Conservation (phyloP, 2,888 invertebrate species). For the Microchrysa polita region DNA sequence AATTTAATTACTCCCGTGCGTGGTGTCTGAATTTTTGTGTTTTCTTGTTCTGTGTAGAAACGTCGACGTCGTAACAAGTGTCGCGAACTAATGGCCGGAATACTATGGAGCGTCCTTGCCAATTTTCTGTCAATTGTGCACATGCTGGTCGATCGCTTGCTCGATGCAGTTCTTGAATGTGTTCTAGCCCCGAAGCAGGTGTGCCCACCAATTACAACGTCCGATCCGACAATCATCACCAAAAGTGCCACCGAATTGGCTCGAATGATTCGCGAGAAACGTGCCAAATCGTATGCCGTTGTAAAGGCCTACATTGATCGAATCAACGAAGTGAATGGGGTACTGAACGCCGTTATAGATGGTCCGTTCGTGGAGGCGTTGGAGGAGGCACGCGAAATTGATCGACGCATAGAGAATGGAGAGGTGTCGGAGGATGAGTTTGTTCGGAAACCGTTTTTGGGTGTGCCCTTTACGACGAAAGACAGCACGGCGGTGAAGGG, state of each 20-base stretch:
- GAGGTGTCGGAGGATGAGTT: constrained; percentile 71
- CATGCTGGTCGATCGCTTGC: constrained; percentile 55
- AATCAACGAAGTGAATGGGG: constrained; percentile 75
- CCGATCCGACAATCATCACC: constrained; percentile 60
- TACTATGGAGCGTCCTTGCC: constrained; percentile 32
- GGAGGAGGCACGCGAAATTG: constrained; percentile 78
- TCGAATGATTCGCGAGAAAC: constrained; percentile 71
- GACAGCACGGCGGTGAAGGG: constrained; percentile 85
- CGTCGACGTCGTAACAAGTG: constrained; percentile 13
- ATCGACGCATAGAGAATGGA: constrained; percentile 71
- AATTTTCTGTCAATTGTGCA: constrained; percentile 51
- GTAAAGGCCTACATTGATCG: constrained; percentile 80
- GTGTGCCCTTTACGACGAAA: constrained; percentile 93
- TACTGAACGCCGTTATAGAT: constrained; percentile 86
- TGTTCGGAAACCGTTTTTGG: constrained; percentile 79
- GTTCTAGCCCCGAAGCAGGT: constrained; percentile 57
- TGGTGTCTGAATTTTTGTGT: no score
- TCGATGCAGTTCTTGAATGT: constrained; percentile 59
- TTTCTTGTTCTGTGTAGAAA: constrained; percentile 19
- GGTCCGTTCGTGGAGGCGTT: constrained; percentile 81
- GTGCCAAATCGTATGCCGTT: constrained; percentile 75
- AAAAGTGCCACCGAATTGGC: constrained; percentile 77
- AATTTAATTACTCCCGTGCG: background rate
- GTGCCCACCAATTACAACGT: constrained; percentile 55
- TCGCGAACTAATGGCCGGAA: constrained; percentile 20